Percentiles rank a stretch among this genome's conserved stretches.
phyloP scores from a whole-genome alignment of 2,113 vertebrate species.

The Pelecanus crispus region DNA sequence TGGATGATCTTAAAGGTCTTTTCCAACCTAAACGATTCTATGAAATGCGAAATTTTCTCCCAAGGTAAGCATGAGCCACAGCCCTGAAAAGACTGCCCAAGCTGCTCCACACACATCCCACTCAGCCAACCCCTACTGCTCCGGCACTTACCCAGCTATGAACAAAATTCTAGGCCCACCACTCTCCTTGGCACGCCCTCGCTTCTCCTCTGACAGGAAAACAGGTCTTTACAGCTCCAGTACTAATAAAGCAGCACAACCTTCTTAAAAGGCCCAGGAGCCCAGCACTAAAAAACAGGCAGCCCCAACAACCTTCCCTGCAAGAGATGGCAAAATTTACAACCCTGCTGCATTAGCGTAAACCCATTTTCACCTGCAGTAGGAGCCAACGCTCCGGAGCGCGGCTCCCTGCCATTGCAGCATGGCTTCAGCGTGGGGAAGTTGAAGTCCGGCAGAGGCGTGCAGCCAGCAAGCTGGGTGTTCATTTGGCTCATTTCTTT shows the following conservation, averaged over 20 bases:
- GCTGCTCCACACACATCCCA: not conserved
- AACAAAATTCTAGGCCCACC: not conserved
- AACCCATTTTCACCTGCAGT: not conserved
- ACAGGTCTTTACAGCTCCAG: accelerated
- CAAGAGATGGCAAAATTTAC: not conserved
- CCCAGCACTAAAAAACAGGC: not conserved
- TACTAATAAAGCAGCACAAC: not conserved
- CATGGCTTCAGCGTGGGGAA: accelerated
- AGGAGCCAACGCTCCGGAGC: accelerated
- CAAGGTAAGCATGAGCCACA: not conserved
- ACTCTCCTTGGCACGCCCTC: accelerated
- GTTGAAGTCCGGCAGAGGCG: not conserved
- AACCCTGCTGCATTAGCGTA: accelerated
- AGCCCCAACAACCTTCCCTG: not conserved
- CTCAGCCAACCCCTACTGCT: not conserved
- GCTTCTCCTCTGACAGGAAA: accelerated
- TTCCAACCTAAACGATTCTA: too few species aligned
- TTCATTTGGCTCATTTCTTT: not conserved
- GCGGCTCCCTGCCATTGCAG: not conserved
- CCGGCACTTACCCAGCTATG: not conserved
- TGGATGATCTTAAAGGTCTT: too few species aligned
- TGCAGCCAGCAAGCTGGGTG: not conserved
- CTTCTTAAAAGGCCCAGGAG: not conserved
- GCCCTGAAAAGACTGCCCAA: not conserved
- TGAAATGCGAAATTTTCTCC: accelerated